phyloP scores from a whole-genome alignment of 2,113 vertebrate genomes.

The Silurus glanis region DNA sequence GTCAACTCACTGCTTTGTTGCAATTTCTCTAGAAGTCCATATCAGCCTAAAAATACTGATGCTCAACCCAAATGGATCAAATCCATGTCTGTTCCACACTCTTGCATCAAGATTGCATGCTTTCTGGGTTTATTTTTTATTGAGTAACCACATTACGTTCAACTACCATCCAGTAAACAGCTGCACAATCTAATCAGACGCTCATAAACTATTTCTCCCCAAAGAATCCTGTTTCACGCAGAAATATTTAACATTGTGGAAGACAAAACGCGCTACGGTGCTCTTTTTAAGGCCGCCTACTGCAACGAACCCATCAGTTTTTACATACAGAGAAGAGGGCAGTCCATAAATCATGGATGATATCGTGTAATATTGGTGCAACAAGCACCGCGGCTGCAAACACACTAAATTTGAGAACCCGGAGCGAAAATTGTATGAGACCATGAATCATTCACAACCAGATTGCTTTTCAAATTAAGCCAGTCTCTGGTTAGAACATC shows the following conservation, averaged over 20 bases:
- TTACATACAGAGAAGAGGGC: neutral
- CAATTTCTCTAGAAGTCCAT: neutral
- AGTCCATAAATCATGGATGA: slow-evolving; percentile 8
- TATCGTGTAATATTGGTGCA: neutral
- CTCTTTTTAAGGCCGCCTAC: neutral
- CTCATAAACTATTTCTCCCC: neutral
- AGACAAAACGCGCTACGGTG: neutral
- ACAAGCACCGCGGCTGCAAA: neutral
- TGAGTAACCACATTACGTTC: neutral
- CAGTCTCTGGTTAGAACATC: slow-evolving; percentile 59
- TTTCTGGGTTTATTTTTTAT: neutral
- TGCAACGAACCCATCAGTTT: neutral
- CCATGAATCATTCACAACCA: slow-evolving; percentile 53
- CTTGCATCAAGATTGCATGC: neutral
- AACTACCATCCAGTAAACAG: neutral
- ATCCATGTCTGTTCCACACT: neutral
- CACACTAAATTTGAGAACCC: slow-evolving; percentile 23
- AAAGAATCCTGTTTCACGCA: neutral
- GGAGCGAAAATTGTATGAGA: slow-evolving; percentile 17
- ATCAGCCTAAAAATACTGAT: neutral
- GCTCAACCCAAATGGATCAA: neutral
- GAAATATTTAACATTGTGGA: neutral
- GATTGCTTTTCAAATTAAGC: slow-evolving; percentile 21
- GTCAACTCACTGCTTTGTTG: neutral
- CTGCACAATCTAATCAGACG: neutral